These are phyloP conservation scores for Octodon degus DNA, from an alignment of 2,113 vertebrate genomes.

Conservation along the genomic window DNA sequence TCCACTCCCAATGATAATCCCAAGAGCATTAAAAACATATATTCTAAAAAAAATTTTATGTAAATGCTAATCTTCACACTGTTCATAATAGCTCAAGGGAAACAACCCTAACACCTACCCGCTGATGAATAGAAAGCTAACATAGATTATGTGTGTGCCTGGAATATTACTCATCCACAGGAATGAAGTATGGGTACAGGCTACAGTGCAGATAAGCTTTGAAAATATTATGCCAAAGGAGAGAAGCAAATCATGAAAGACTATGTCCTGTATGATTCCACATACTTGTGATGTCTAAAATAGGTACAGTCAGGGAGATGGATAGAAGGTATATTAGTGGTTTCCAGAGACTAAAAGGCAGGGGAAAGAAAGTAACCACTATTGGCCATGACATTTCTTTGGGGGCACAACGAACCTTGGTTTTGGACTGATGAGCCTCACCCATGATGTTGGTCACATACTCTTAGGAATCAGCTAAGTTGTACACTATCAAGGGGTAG, in stretches of 20 bases:
- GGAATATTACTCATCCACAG: background rate
- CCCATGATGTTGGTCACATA: background rate
- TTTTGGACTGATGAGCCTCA: background rate
- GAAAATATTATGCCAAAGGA: background rate
- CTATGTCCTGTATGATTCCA: background rate
- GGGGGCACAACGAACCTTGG: background rate
- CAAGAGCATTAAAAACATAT: background rate
- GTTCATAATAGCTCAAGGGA: background rate
- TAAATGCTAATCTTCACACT: background rate
- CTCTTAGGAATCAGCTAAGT: background rate
- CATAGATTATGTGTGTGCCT: rapidly evolving
- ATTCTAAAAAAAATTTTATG: background rate
- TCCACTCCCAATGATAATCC: background rate
- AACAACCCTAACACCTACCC: background rate
- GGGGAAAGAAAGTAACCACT: background rate
- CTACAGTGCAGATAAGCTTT: rapidly evolving
- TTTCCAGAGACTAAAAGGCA: background rate
- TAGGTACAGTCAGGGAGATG: too few relatives aligned
- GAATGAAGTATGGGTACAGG: background rate
- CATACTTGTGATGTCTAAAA: background rate
- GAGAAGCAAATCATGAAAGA: background rate
- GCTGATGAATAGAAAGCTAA: background rate
- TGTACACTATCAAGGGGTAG: background rate
- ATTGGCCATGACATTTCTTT: background rate
- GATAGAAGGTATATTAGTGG: background rate